Conservation (phyloP, 2,797 vertebrate species). For the Parauchenoglanis punctatus region DNA sequence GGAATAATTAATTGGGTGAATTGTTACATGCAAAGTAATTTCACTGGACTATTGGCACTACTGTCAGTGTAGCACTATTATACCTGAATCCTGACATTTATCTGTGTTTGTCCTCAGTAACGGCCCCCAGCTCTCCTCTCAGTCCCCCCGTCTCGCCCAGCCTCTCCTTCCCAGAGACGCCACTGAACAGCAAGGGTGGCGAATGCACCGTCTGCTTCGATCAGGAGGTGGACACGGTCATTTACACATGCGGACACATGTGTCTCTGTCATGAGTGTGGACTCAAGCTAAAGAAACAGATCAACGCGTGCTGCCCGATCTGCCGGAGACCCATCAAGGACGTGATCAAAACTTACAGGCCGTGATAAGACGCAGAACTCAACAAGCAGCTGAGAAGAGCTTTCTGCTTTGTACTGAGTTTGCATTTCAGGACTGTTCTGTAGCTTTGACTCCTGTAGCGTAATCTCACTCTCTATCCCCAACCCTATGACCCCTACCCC, state of each 20-base stretch:
- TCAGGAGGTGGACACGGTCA: conserved; percentile 96
- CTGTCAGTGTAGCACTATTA: neutral
- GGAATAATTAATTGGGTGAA: too few species aligned
- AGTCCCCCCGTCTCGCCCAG: conserved; percentile 87
- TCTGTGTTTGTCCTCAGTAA: conserved; percentile 77
- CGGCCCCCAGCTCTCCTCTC: conserved; percentile 94
- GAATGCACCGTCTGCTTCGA: conserved; percentile 98
- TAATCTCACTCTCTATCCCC: conserved; percentile 18
- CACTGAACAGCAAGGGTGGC: conserved; percentile 81
- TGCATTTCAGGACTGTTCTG: conserved; percentile 33
- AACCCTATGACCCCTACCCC: neutral
- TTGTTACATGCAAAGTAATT: neutral
- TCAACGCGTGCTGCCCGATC: conserved; percentile 94
- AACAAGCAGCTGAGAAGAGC: neutral
- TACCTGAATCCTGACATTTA: neutral
- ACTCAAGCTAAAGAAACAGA: conserved; percentile 92
- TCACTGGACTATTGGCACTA: neutral
- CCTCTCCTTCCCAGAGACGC: conserved; percentile 78
- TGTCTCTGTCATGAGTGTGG: conserved; percentile 96
- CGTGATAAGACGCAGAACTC: conserved; percentile 69
- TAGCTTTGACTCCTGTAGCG: conserved; percentile 50
- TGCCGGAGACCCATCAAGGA: conserved; percentile 96
- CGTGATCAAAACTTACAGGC: conserved; percentile 97
- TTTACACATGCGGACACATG: conserved; percentile 99
- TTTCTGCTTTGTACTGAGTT: conserved; percentile 25